Evolutionary conservation across 2,113 vertebrate genomes (phyloP).

Genomic region (Chitala chitala): DNA sequence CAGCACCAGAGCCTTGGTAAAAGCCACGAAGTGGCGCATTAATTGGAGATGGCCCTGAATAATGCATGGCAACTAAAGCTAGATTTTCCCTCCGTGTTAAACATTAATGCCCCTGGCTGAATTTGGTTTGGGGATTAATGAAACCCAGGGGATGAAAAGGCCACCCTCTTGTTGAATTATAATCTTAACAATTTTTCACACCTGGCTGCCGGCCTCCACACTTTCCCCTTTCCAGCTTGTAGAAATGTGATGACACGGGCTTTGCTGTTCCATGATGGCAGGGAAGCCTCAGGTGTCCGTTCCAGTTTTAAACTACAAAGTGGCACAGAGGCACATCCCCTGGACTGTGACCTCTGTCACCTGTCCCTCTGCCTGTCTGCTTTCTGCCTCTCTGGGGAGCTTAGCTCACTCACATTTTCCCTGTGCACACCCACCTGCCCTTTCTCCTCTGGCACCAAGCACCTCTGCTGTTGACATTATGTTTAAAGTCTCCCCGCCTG

Average conservation of each 20-base stretch:
- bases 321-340: constrained; percentile 22
- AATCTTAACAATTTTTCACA: constrained; percentile 39
- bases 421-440: background rate
- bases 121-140: constrained; percentile 45
- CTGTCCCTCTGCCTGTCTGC: background rate
- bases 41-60: constrained; percentile 63
- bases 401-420: constrained; percentile 25
- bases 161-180: constrained; percentile 34
- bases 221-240: background rate
- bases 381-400: constrained; percentile 20
- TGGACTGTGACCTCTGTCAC: constrained; percentile 33
- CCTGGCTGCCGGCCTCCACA: background rate
- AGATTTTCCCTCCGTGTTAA: constrained; percentile 48
- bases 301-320: constrained; percentile 26
- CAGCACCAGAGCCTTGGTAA: constrained; percentile 41
- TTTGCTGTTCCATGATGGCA: background rate
- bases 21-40: constrained; percentile 38
- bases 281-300: constrained; percentile 29
- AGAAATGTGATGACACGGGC: background rate
- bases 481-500: background rate
- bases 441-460: background rate
- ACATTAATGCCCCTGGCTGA: constrained; percentile 46
- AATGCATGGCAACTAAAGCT: constrained; percentile 57
- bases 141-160: constrained; percentile 18
- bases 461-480: background rate